Evolutionary conservation across 2,797 vertebrate genomes (phyloP), one percentile per base, ranked within the genome.

Genomic region (Synaphobranchus kaupii): DNA sequence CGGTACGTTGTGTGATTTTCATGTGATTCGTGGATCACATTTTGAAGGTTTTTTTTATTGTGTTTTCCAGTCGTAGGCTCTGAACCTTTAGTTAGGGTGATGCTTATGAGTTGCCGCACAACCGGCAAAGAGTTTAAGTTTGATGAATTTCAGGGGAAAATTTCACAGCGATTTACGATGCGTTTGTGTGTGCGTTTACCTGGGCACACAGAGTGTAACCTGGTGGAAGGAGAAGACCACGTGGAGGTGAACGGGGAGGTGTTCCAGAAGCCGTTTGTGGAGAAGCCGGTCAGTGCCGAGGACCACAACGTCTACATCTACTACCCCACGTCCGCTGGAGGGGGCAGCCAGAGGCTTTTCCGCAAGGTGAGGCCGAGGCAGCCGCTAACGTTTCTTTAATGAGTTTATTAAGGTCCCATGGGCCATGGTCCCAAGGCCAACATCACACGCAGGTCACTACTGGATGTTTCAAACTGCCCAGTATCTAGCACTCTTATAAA

Each of bases 301-400:
- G 97, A 98, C 94, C 97, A 97, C 91, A 98, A 98, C 88, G 97
- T 98, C 91, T 98, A 98, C 94, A 98, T 98, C 93, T 98, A 97
- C 92, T 98, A 98, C 84, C 97, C 97, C 87, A 97, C 97, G 0
- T 97, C 97, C 87, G 97, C 97, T 50, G 97, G 97, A 4, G 97
- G 97, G 48, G 97, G 97, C 88, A 97, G 97, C 91, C 97, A 98
- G 87, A 95, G 97, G 48, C 97, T 98, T 52, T 98, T 98, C 91
- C 95, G 97, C 89, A 98, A 98, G 96, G 97, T 97, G 89, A 22
- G 31, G 7, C 22, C 3, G 39, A 52, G 25, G 20, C 17, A 17
- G 44, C 3, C 34, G 66, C n/a, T n/a, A 71, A 28, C 66, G n/a
- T 2, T 6, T 68, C 1, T 31, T 68, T 5, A 63, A 25, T 20